Evolutionary conservation across 92 coral and sea anemone genomes (phyloP), one percentile per base, ranked within the genome.

Genomic region (Epizoanthus scotinus): DNA sequence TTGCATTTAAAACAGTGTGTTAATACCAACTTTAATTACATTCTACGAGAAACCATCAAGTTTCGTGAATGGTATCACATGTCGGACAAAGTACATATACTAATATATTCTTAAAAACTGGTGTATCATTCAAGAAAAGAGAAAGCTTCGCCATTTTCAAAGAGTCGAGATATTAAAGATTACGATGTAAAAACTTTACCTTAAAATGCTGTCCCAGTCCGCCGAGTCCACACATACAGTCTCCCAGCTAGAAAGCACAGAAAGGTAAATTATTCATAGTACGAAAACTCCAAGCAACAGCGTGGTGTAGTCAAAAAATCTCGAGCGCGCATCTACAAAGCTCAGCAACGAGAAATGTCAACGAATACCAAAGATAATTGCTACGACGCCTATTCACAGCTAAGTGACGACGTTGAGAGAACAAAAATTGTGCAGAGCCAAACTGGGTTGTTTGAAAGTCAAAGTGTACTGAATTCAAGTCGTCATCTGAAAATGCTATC

Each of bases 181-280:
- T 49, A 22, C n/a, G 18, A 67, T 50, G 24, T 17, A 47, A 49
- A 25, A 28, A 22, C 54, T 72, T 86, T 78, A 92, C 97, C 94
- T 92, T 86, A 92, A 82, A 65, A 92, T 74, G 75, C 79, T 82
- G 25, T 92, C 85, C 97, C 97, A 92, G 77, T 92, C 97, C 18
- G 75, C 86, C 36, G 58, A 78, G 67, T 82, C 88, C 31, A 87
- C 68, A 70, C 97, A 92, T 71, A 92, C 80, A 40, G 97, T 92
- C 65, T 91, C 97, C 97, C 97, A 92, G 74, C 97, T 92, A 80
- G 67, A 86, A 84, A 27, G 78, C 25, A 61, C 24, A 53, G 62
- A 87, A 26, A 60, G 58, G 70, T 63, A 66, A 83, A 47, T 18
- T 34, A 67, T 34, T 77, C 61, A 53, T 79, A 27, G 66, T 66